Evolutionary conservation across 1,140 invertebrate species (phyloP).

Genomic region (Hycleus phaleratus): DNA sequence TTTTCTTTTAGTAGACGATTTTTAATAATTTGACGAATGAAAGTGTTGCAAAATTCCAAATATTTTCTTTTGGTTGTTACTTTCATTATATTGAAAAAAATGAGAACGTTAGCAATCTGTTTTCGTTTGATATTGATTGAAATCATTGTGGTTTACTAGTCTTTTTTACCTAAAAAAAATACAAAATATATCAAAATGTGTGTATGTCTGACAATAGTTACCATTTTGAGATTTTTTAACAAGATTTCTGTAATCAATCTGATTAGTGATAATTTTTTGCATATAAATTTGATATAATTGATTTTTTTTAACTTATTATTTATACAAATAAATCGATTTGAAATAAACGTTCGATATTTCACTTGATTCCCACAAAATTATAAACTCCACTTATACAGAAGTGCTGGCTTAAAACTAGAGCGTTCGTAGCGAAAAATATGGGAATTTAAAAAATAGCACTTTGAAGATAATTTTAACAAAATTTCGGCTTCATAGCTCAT

Average conservation of each 20-base stretch:
- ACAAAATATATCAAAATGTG: constrained; percentile 9
- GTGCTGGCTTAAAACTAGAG: too few species aligned
- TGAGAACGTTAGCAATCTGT: neutral
- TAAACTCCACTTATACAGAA: too few species aligned
- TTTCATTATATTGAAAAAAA: neutral
- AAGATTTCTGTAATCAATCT: constrained; percentile 6
- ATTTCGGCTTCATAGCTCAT: too few species aligned
- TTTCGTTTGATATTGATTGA: neutral
- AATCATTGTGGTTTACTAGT: constrained; percentile 18
- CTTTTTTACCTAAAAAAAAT: neutral
- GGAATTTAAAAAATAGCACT: too few species aligned
- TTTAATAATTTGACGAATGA: constrained; percentile 1
- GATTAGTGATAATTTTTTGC: constrained; percentile 22
- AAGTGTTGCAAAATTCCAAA: constrained; percentile 4
- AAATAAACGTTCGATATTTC: neutral
- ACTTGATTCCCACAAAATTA: too few species aligned
- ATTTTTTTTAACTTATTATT: constrained; percentile 20
- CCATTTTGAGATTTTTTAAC: constrained; percentile 4
- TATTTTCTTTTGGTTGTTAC: neutral
- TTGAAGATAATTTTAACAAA: too few species aligned
- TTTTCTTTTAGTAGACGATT: neutral
- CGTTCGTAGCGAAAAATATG: too few species aligned
- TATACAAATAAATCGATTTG: constrained; percentile 13
- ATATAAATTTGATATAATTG: constrained; percentile 23
- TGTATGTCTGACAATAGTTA: constrained; percentile 25